Conservation (phyloP, 1,140 invertebrate species). For the Philopotamus ludificatus region DNA sequence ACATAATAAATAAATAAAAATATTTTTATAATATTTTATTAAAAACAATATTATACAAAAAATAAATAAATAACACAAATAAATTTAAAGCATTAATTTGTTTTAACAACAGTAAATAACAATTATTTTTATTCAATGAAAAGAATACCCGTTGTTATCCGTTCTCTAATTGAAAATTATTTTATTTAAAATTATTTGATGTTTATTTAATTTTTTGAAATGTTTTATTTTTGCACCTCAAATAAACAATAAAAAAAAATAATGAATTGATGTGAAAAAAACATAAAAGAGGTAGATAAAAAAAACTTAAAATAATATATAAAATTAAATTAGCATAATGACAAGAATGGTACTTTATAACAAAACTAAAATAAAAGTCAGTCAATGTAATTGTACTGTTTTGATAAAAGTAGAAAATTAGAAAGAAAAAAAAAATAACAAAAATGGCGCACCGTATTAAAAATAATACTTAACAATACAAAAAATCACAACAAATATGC, state of each 20-base stretch:
- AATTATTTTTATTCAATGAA: neutral
- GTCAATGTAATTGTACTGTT: constrained; percentile 2
- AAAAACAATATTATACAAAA: too few species aligned
- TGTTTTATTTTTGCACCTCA: neutral
- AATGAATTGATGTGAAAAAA: constrained; percentile 11
- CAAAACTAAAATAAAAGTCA: constrained; percentile 9
- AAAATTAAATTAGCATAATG: constrained; percentile 2
- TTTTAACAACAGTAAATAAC: too few species aligned
- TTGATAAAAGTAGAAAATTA: neutral
- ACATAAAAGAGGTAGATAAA: constrained; percentile 9
- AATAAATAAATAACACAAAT: too few species aligned
- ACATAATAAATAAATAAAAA: too few species aligned
- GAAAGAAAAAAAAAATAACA: neutral
- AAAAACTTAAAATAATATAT: neutral
- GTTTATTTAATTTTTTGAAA: too few species aligned
- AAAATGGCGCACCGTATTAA: neutral
- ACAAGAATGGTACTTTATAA: constrained; percentile 1
- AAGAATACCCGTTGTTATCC: neutral
- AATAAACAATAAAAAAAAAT: neutral
- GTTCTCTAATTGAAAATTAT: neutral
- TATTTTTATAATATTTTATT: too few species aligned
- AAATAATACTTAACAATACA: too few species aligned
- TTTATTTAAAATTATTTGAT: neutral
- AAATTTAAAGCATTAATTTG: too few species aligned
- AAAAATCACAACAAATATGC: too few species aligned